These are phyloP conservation scores for Crotophaga sulcirostris DNA, from an alignment of 2,113 vertebrate genomes.

Conservation along the genomic window DNA sequence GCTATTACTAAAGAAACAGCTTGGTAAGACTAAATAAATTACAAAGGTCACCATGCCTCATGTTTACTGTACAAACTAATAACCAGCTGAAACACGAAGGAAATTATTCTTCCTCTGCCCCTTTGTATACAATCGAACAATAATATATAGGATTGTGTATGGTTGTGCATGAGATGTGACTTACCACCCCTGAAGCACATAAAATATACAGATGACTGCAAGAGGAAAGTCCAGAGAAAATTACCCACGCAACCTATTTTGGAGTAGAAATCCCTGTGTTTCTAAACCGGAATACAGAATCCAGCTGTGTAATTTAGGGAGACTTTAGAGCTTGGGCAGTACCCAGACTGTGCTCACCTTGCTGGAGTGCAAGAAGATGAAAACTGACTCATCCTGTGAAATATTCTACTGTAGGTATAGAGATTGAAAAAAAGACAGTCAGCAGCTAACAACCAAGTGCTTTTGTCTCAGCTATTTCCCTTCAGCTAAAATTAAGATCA, in stretches of 20 bases:
- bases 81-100: constrained; percentile 11
- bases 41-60: constrained; percentile 24
- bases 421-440: not conserved
- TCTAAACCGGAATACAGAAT: not conserved
- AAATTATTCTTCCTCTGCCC: not conserved
- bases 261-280: not conserved
- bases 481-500: not conserved
- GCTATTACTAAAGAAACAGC: constrained; percentile 37
- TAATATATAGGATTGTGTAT: not conserved
- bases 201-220: not conserved
- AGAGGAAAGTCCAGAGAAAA: not conserved
- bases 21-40: constrained; percentile 53
- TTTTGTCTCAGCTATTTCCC: not conserved
- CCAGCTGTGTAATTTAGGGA: not conserved
- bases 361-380: not conserved
- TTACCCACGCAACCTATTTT: not conserved
- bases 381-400: not conserved
- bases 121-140: not conserved
- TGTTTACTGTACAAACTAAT: constrained; percentile 14
- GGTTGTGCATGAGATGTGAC: not conserved
- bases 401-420: not conserved
- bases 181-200: not conserved
- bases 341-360: not conserved
- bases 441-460: not conserved
- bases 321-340: not conserved